Evolutionary conservation across 1,140 invertebrate genomes (phyloP).

Genomic region (Hyphantria cunea): DNA sequence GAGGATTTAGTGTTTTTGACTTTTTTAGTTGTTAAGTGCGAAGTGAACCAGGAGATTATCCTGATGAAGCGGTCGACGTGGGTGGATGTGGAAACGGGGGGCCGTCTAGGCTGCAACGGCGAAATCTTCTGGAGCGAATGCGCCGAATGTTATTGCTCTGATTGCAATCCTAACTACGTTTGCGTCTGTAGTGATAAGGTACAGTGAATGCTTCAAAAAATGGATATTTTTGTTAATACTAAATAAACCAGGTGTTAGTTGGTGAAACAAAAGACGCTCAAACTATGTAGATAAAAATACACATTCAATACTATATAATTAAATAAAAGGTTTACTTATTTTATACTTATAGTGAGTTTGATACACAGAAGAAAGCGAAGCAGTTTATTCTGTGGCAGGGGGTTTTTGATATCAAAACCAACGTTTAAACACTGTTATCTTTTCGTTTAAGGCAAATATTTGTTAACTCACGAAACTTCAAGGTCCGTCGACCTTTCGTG

Average conservation of each 20-base stretch:
- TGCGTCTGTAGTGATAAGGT: slow-evolving; percentile 82
- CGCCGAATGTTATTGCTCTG: slow-evolving; percentile 77
- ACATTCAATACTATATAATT: too few relatives aligned
- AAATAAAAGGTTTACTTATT: too few relatives aligned
- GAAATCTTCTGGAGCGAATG: slow-evolving; percentile 82
- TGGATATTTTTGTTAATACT: background rate
- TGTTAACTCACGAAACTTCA: slow-evolving; percentile 39
- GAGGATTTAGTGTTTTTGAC: slow-evolving; percentile 29
- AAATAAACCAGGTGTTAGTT: background rate
- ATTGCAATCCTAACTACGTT: slow-evolving; percentile 82
- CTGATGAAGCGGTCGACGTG: slow-evolving; percentile 81
- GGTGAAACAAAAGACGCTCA: too few relatives aligned
- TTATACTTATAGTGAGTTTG: too few relatives aligned
- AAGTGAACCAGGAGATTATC: slow-evolving; percentile 47
- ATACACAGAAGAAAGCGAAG: too few relatives aligned
- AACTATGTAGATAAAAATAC: too few relatives aligned
- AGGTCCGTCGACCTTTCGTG: slow-evolving; percentile 49
- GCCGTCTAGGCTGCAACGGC: slow-evolving; percentile 81
- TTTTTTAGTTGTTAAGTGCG: slow-evolving; percentile 39
- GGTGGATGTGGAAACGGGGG: slow-evolving; percentile 80
- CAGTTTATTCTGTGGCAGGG: slow-evolving; percentile 17
- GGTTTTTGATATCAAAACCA: slow-evolving; percentile 29
- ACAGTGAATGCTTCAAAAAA: slow-evolving; percentile 27
- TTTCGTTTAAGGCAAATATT: slow-evolving; percentile 48
- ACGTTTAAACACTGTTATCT: slow-evolving; percentile 40